Percentiles rank a stretch among this genome's conserved stretches.
Evolutionary conservation across 92 coral and sea anemone genomes (phyloP).

Genomic region (Zoanthus sansibaricus): DNA sequence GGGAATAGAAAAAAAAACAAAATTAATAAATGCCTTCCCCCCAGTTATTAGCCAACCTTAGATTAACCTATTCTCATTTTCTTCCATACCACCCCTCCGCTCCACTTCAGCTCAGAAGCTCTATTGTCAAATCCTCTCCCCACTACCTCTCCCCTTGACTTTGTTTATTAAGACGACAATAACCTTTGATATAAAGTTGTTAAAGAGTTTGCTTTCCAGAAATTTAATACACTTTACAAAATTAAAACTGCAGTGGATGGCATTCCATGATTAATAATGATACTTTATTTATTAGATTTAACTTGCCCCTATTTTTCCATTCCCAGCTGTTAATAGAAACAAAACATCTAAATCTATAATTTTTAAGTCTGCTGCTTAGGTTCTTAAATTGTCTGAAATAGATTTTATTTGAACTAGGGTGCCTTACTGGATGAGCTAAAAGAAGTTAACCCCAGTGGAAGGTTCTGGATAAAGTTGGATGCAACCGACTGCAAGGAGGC

Average conservation of each 20-base stretch:
- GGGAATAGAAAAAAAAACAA: no score
- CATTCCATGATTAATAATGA: not conserved
- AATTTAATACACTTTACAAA: not conserved
- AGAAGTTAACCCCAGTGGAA: constrained; percentile 34
- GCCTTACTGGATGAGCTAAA: constrained; percentile 42
- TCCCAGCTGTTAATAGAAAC: not conserved
- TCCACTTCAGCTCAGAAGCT: no score
- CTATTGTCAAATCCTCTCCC: not conserved
- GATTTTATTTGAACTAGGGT: constrained; percentile 34
- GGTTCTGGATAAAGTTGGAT: constrained; percentile 55
- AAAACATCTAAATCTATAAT: not conserved
- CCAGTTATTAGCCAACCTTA: no score
- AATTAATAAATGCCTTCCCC: no score
- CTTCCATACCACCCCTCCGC: no score
- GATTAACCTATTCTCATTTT: no score
- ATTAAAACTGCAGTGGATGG: not conserved
- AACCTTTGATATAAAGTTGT: not conserved
- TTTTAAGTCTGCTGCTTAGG: not conserved
- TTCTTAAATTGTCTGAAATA: constrained; percentile 22
- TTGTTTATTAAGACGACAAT: not conserved
- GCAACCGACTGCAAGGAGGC: constrained; percentile 43
- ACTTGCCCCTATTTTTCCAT: not conserved
- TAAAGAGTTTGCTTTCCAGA: not conserved
- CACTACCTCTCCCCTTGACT: no score
- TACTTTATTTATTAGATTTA: no score